phyloP scores from a whole-genome alignment of 2,797 vertebrate species.

The Leptodactylus fallax region DNA sequence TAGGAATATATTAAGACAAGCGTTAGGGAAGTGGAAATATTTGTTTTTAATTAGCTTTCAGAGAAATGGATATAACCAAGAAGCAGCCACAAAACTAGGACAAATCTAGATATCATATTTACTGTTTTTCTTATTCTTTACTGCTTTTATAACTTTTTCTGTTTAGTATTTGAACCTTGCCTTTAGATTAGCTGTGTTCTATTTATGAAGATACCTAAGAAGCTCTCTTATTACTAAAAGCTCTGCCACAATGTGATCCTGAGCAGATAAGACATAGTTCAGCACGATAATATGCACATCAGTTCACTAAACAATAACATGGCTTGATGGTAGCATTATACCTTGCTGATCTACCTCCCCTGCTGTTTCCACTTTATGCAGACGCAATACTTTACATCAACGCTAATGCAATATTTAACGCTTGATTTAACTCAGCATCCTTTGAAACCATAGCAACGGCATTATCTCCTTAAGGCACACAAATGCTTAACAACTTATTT shows the following conservation, averaged over 20 bases:
- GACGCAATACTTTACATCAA: conserved; percentile 38
- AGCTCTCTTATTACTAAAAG: neutral
- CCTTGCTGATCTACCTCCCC: conserved; percentile 31
- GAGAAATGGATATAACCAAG: too few species aligned
- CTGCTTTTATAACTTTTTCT: neutral
- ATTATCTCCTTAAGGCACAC: conserved; percentile 48
- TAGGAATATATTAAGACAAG: too few species aligned
- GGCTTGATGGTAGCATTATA: conserved; percentile 50
- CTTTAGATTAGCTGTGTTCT: neutral
- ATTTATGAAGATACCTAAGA: neutral
- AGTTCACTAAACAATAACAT: conserved; percentile 38
- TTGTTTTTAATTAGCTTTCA: too few species aligned
- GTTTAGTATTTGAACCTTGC: neutral
- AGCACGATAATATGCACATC: conserved; percentile 42
- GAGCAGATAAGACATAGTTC: conserved; percentile 15
- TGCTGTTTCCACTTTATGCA: conserved; percentile 50
- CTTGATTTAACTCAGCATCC: conserved; percentile 49
- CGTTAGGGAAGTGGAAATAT: too few species aligned
- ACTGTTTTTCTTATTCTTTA: too few species aligned
- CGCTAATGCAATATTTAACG: conserved; percentile 56
- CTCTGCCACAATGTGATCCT: neutral
- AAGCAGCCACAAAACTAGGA: too few species aligned
- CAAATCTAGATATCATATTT: too few species aligned
- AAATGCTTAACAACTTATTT: conserved; percentile 54
- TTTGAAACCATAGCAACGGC: conserved; percentile 37